Base-by-base conservation (phyloP, 2,888 invertebrate species). In the Serripes groenlandicus region DNA sequence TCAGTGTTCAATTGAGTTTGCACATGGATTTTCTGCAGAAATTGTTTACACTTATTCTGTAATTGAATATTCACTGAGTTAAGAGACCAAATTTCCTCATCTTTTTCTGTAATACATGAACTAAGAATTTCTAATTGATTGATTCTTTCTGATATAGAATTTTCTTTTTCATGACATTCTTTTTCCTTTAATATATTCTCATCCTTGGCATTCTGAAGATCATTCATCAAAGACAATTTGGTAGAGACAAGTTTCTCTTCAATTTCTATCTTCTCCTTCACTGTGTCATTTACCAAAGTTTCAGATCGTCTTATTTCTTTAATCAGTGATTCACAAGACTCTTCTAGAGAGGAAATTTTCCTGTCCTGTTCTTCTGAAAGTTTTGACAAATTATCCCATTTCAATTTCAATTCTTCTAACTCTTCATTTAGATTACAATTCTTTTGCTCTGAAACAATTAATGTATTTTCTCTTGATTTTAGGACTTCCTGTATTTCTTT, bases 161-260 rank as follows among this genome's bases (percentile, higher is more conserved):
- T 18, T 23, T 71, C 62, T 34, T 34, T 71, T 35, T 66, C 78
- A 72, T 18, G 26, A 37, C 62, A 62, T 7, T 7, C 28, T 26
- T 62, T 30, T 62, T 62, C 62, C 21, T 62, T 62, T 9, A 21
- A 1, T 3, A 3, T 32, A 9, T 28, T 32, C 5, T 34, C 62
- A 32, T 62, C 62, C 30, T 26, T 62, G 15, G 28, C 62, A 2
- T 15, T 15, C n/a, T 62, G n/a, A 7, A 62, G 28, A 7, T 62
- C 28, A 11, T 9, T 28, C 28, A 34, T 3, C 3, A 62, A 21
- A 30, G n/a, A 11, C 3, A 21, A 2, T 34, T 62, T 62, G 7
- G n/a, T 28, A 26, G 34, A 30, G n/a, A 21, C 26, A 11, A 62
- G 34, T 1, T 18, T 7, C 18, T 30, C 62, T 32, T 62, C 32